Evolutionary conservation across 2,797 vertebrate genomes (phyloP).

Genomic region (Sus cebifrons): DNA sequence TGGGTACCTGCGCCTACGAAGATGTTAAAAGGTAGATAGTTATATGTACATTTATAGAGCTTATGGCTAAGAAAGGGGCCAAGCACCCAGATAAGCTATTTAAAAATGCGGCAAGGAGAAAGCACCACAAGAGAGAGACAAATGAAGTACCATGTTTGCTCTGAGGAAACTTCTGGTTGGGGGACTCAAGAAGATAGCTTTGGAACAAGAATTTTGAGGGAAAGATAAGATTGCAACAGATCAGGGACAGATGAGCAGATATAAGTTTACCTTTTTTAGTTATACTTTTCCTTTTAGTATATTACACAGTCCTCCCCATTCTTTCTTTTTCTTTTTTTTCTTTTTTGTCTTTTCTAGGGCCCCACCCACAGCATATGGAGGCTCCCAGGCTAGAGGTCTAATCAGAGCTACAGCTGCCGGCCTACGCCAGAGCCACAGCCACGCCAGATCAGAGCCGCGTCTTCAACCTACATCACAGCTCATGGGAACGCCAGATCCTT

Average conservation of each 20-base stretch:
- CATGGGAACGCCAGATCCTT: no score
- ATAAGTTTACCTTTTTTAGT: constrained; percentile 13
- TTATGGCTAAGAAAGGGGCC: not conserved
- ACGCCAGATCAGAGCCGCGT: no score
- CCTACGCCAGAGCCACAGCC: no score
- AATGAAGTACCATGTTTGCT: not conserved
- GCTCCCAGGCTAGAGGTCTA: no score
- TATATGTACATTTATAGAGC: not conserved
- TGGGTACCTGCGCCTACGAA: not conserved
- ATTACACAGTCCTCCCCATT: not conserved
- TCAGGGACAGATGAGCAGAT: not conserved
- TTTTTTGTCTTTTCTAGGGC: no score
- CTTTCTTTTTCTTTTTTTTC: not conserved
- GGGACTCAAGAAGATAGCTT: not conserved
- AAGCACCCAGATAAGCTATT: not conserved
- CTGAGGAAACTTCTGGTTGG: not conserved
- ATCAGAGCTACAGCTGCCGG: no score
- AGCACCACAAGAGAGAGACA: not conserved
- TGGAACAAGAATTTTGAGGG: not conserved
- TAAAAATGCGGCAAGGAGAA: not conserved
- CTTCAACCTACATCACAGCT: no score
- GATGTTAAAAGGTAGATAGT: not conserved
- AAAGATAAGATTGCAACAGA: constrained; percentile 2
- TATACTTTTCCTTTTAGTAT: not conserved
- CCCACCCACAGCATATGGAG: no score